Conservation (phyloP, 2,113 vertebrate species). For the Saguinus imperator region DNA sequence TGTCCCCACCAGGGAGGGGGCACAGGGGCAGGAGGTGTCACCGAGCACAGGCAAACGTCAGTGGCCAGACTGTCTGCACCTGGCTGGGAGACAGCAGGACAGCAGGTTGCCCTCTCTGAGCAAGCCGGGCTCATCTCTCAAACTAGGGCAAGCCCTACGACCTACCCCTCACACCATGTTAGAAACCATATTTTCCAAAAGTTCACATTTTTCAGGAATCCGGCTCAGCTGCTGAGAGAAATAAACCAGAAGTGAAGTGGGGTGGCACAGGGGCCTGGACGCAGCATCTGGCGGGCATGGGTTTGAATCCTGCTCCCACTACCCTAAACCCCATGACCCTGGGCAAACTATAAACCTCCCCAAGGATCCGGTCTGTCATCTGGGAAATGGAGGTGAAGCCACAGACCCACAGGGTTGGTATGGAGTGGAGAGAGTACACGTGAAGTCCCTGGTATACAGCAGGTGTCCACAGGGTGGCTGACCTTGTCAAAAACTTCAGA, state of each 20-base stretch:
- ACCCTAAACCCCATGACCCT: neutral
- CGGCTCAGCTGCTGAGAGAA: neutral
- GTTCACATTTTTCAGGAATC: neutral
- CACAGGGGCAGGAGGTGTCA: neutral
- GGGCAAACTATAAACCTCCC: neutral
- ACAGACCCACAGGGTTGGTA: fast-evolving
- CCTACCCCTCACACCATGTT: neutral
- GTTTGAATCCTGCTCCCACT: neutral
- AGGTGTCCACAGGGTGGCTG: neutral
- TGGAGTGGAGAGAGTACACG: neutral
- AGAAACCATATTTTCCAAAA: neutral
- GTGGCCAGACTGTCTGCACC: too few species aligned
- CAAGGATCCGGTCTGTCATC: neutral
- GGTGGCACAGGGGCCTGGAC: neutral
- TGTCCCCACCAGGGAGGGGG: neutral
- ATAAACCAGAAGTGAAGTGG: neutral
- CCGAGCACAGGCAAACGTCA: neutral
- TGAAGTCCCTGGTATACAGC: neutral
- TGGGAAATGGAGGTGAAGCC: neutral
- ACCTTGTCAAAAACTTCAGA: neutral
- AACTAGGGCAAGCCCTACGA: neutral
- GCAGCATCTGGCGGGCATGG: neutral
- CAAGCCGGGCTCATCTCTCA: fast-evolving
- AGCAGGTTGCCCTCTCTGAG: neutral
- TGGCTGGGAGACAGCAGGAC: too few species aligned